Evolutionary conservation across 2,113 vertebrate genomes (phyloP), one percentile per base, ranked within the genome.

Genomic region (Cyanoderma ruficeps): DNA sequence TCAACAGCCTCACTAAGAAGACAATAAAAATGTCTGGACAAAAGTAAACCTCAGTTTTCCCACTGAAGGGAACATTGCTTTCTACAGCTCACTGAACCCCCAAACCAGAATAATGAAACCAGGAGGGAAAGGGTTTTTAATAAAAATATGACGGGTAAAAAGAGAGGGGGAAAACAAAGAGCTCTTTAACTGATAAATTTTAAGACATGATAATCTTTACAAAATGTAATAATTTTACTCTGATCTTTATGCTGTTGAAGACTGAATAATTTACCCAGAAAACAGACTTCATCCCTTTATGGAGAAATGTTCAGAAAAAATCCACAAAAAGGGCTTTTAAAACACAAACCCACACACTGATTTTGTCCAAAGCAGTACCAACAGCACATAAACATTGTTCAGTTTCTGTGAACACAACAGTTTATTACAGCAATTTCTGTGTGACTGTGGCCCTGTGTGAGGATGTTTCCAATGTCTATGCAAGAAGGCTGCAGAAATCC

Each of bases 371-470:
- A 80, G 67, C 69, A 55, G 70, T 33, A 69, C 59, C 76, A 75
- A 57, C 6, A 75, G 74, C 61, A 79, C 56, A 65, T 37, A 92
- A 95, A 79, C 68, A 47, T 47, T 83, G 42, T 33, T 92, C 83
- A 77, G 15, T 77, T 94, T 69, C 89, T 65, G 37, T 57, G 56
- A 90, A 72, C 71, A 52, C 70, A 65, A 61, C 17, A 25, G 31
- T 80, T 86, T 53, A 83, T 95, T 90, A 77, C 76, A 94, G 68
- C 89, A 83, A 61, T 95, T 90, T 65, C 56, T 76, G 49, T 1
- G 2, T 61, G 60, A 84, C 57, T 70, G 76, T 25, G 64, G 52
- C 72, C 55, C 77, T 79, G 37, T 5, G 2, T 85, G 78, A 93
- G 61, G 78, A 93, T 67, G 13, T 89, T 94, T 85, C 84, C 81